Conservation (phyloP, 2,113 vertebrate species). For the Salvelinus namaycush region DNA sequence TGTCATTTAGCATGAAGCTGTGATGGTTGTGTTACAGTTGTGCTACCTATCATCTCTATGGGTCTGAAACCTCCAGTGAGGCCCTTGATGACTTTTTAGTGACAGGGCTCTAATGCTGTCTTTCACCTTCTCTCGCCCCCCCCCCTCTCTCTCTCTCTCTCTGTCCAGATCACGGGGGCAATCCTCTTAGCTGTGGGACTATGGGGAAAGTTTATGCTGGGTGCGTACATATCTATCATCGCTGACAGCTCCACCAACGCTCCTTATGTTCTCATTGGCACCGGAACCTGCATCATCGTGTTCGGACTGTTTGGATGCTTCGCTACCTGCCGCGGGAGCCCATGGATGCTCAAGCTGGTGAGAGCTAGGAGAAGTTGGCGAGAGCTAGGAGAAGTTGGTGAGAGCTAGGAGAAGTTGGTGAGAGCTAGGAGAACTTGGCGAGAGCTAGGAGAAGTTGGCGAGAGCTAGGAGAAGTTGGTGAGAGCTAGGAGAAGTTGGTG, state of each 20-base stretch:
- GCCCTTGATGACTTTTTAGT: background rate
- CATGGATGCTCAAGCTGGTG: constrained; percentile 96
- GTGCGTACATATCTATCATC: constrained; percentile 84
- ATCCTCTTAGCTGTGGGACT: constrained; percentile 87
- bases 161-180: constrained; percentile 82
- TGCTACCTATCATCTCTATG: background rate
- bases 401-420: no score
- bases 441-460: no score
- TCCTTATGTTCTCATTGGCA: constrained; percentile 85
- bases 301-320: constrained; percentile 94
- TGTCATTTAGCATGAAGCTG: background rate
- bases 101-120: background rate
- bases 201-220: constrained; percentile 90
- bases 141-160: background rate
- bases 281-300: constrained; percentile 84
- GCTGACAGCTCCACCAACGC: constrained; percentile 85
- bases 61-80: background rate
- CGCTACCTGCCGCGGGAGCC: constrained; percentile 87
- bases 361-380: constrained; percentile 32
- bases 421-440: no score
- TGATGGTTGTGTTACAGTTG: no score
- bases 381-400: no score
- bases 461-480: no score
- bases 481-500: no score
- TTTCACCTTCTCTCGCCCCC: background rate